phyloP scores from a whole-genome alignment of 1,140 invertebrate species.

The Listronotus bonariensis region DNA sequence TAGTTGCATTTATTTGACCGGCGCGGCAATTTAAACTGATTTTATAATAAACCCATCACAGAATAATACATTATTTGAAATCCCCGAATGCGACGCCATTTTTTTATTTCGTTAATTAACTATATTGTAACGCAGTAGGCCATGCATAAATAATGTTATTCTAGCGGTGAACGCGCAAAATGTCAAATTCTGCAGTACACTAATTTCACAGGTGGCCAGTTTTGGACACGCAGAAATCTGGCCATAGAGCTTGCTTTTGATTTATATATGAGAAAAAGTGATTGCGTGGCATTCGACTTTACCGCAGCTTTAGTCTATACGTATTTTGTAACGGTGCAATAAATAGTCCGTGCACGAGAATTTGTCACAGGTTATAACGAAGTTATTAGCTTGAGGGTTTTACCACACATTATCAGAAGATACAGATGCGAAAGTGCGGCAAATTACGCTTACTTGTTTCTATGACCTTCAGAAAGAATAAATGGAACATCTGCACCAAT shows the following conservation, averaged over 20 bases:
- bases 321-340: constrained; percentile 20
- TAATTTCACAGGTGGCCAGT: constrained; percentile 37
- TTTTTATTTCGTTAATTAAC: constrained; percentile 32
- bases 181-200: constrained; percentile 31
- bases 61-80: constrained; percentile 26
- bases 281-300: constrained; percentile 29
- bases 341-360: constrained; percentile 20
- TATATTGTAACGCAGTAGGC: constrained; percentile 32
- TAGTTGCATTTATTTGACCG: constrained; percentile 23
- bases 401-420: too few relatives aligned
- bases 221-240: constrained; percentile 28
- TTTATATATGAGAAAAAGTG: constrained; percentile 30
- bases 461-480: too few relatives aligned
- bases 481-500: too few relatives aligned
- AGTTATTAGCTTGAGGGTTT: constrained; percentile 16
- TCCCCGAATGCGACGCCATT: constrained; percentile 1
- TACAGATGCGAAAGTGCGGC: too few relatives aligned
- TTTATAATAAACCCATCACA: constrained; percentile 29
- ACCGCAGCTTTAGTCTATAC: constrained; percentile 18
- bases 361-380: constrained; percentile 23
- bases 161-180: constrained; percentile 24
- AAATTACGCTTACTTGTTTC: too few relatives aligned
- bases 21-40: constrained; percentile 20
- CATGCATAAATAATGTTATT: constrained; percentile 35
- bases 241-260: constrained; percentile 24